Percentiles rank a stretch among this genome's conserved stretches.
Evolutionary conservation across 2,797 vertebrate genomes (phyloP).

Genomic region (Phrynocephalus guinanensis): DNA sequence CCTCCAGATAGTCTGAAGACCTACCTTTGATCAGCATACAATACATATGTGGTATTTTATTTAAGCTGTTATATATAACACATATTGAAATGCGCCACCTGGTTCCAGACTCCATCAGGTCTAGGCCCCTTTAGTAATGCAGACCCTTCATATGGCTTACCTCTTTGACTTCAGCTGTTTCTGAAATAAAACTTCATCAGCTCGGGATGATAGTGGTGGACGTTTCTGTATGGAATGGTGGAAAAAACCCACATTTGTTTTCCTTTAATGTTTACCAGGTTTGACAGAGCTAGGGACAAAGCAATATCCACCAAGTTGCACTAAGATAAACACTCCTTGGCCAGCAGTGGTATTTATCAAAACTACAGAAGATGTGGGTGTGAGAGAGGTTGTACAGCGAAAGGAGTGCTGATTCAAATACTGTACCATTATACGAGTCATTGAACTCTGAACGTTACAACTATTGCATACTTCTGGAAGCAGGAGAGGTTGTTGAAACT

Average conservation of each 20-base stretch:
- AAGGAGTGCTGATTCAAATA: neutral
- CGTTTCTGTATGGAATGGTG: neutral
- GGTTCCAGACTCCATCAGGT: neutral
- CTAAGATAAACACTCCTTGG: neutral
- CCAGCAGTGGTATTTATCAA: neutral
- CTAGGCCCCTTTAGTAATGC: neutral
- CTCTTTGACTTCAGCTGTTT: neutral
- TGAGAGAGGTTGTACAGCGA: neutral
- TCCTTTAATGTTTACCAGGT: neutral
- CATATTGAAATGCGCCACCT: neutral
- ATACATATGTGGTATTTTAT: neutral
- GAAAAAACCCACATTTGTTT: neutral
- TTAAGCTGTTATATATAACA: neutral
- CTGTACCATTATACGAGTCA: neutral
- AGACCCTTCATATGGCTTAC: neutral
- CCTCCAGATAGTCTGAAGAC: neutral
- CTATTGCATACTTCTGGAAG: constrained; percentile 5
- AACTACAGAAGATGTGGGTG: neutral
- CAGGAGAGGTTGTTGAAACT: neutral
- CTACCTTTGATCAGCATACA: too few relatives aligned
- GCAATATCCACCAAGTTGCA: neutral
- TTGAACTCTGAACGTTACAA: constrained; percentile 5
- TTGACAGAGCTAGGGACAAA: neutral
- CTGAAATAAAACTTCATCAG: neutral
- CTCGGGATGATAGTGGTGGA: neutral